phyloP scores from a whole-genome alignment of 2,797 vertebrate genomes.

The Hypotaenidia okinawae region DNA sequence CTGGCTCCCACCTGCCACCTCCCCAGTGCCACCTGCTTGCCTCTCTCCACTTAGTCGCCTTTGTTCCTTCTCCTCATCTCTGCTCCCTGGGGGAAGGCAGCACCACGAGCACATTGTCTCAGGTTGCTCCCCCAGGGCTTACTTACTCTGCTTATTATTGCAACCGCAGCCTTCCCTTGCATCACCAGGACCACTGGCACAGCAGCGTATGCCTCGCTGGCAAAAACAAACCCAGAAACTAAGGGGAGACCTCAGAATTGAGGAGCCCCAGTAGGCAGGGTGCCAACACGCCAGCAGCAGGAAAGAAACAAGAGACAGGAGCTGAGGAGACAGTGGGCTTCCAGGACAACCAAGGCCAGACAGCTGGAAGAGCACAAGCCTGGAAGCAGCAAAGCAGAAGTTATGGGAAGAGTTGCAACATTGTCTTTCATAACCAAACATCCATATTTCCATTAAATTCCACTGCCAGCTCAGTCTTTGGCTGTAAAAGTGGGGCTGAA shows the following conservation, averaged over 20 bases:
- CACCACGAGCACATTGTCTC: neutral
- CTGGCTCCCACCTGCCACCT: neutral
- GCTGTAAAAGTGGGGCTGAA: neutral
- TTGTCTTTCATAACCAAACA: neutral
- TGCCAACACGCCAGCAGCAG: neutral
- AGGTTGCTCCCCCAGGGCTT: neutral
- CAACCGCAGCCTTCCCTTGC: neutral
- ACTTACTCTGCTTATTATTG: neutral
- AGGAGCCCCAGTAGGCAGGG: neutral
- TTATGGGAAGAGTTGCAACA: neutral
- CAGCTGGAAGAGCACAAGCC: accelerated
- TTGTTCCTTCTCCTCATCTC: neutral
- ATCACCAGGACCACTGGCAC: neutral
- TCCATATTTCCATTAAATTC: neutral
- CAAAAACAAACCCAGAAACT: neutral
- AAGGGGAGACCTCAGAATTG: neutral
- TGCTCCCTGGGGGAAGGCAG: neutral
- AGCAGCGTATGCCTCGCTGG: accelerated
- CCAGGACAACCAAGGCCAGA: neutral
- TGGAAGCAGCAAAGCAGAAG: neutral
- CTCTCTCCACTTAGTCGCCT: neutral
- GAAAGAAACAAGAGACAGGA: neutral
- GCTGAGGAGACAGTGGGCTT: neutral
- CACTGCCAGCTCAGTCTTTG: neutral
- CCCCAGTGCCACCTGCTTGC: constrained; percentile 19